Percentiles rank a stretch among this genome's conserved stretches.
phyloP scores from a whole-genome alignment of 2,797 vertebrate species.

The Amniataba percoides region DNA sequence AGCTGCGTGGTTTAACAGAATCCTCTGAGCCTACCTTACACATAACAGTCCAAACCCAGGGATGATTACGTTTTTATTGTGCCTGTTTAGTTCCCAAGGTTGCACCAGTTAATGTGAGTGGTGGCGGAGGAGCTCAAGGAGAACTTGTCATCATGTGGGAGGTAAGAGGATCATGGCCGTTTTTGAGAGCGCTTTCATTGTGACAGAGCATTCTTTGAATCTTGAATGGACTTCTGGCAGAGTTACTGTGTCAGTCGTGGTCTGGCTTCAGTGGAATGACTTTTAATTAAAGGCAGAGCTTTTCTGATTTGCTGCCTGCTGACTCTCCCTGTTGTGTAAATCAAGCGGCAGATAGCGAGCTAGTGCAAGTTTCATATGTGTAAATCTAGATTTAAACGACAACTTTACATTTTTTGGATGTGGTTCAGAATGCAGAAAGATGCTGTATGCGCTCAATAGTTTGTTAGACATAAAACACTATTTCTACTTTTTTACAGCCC shows the following conservation, averaged over 20 bases:
- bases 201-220: conserved; percentile 49
- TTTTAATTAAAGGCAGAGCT: conserved; percentile 77
- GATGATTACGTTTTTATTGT: conserved; percentile 52
- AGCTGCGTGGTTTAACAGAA: conserved; percentile 24
- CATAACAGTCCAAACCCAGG: conserved; percentile 13
- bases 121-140: conserved; percentile 89
- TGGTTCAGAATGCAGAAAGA: conserved; percentile 21
- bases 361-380: conserved; percentile 38
- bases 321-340: conserved; percentile 69
- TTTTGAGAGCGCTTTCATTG: conserved; percentile 52
- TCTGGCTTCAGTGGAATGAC: conserved; percentile 60
- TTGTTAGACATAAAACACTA: conserved; percentile 40
- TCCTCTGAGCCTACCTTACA: conserved; percentile 27
- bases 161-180: conserved; percentile 83
- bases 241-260: conserved; percentile 54
- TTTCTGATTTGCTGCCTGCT: conserved; percentile 74
- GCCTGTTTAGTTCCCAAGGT: conserved; percentile 85
- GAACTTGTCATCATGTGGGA: conserved; percentile 93
- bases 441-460: conserved; percentile 27
- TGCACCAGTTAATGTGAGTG: conserved; percentile 86
- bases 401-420: conserved; percentile 45
- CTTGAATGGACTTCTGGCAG: conserved; percentile 62
- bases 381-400: conserved; percentile 59
- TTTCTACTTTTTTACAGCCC: conserved; percentile 8
- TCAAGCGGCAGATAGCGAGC: conserved; percentile 69